Base-by-base conservation (phyloP, 2,888 invertebrate species). In the Lingula anatina region DNA sequence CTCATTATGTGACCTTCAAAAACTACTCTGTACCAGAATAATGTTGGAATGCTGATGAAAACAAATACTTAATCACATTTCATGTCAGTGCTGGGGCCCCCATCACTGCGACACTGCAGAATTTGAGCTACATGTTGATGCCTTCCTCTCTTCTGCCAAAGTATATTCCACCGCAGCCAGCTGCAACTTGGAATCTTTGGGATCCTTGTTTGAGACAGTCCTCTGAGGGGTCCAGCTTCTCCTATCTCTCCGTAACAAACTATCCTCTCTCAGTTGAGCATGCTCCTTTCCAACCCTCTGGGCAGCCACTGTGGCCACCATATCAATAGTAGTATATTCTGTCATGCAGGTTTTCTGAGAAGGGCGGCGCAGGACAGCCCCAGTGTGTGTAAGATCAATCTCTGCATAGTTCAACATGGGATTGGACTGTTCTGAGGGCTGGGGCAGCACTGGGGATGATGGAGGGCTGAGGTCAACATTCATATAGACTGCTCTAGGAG, bases 251-350 rank as follows among this genome's bases (percentile, higher is more conserved):
- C 63, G 46, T 3, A 61, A 54, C 25, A 71, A 53, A 49, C 62
- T 68, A 50, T 72, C 73, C 35, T 69, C 70, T 1, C 74, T 63
- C 35, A 61, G 59, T 50, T 64, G 67, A 2, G 72, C 73, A 53
- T 74, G 74, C 48, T 74, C 73, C 31, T 63, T 66, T 23, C 71
- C 63, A 5, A 72, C 67, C 47, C 67, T 64, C 36, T 71, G 64
- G 15, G 71, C 69, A 5, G 75, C 75, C 12, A 60, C 60, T 4
- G 75, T 76, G 3, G 75, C 74, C 3, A 68, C 61, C 64, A 73
- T 66, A 53, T 76, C 75, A 40, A 76, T 75, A 53, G 65, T 64
- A 3, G 75, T 71, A 57, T 76, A 76, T 38, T 73, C 70, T 20
- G 70, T 68, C 18, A 59, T 60, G 1, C 57, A 46, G 5, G 60